Evolutionary conservation across 2,888 invertebrate species (phyloP), one percentile per base, ranked within the genome.

Genomic region (Trachelus stipa): DNA sequence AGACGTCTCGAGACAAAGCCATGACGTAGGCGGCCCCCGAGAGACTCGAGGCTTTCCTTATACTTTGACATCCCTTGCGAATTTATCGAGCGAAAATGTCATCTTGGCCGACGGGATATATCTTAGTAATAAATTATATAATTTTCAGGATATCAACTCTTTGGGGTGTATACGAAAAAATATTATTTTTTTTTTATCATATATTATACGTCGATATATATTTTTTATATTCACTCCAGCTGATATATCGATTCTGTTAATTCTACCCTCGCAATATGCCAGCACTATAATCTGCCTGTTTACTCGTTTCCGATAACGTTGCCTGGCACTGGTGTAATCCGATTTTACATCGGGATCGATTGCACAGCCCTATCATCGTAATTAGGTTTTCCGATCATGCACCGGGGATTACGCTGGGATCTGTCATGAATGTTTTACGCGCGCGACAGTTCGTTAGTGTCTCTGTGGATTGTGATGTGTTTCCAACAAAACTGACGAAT

Each of bases 381-480:
- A 88, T 88, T 87, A 87, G 83, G 84, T 88, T 88, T 87, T 83
- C 80, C 82, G 82, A 84, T 82, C 83, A 83, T 81, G 82, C 81
- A 82, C 80, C 82, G 79, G 80, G 82, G 84, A 85, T 85, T 56
- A 56, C 56, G 56, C 56, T 23, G 23, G 56, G 23, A 23, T 56
- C 56, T 56, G 56, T 23, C 56, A 2, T 23, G 56, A 56, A 56
- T 56, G 56, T 56, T 56, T 56, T 56, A 56, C 56, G 56, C 23
- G 23, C 56, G 1, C 23, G 23, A 56, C 56, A 56, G 56, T 56
- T 56, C 56, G 56, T 56, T 56, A 56, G 56, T 23, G 56, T 23
- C 56, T 23, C 56, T 56, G 9, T 56, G 56, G 56, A 56, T 23
- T 56, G 56, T 23, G 56, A 23, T 9, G 40, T 1, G 56, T 56